Conservation (phyloP, 2,113 vertebrate species). For the Spea bombifrons region DNA sequence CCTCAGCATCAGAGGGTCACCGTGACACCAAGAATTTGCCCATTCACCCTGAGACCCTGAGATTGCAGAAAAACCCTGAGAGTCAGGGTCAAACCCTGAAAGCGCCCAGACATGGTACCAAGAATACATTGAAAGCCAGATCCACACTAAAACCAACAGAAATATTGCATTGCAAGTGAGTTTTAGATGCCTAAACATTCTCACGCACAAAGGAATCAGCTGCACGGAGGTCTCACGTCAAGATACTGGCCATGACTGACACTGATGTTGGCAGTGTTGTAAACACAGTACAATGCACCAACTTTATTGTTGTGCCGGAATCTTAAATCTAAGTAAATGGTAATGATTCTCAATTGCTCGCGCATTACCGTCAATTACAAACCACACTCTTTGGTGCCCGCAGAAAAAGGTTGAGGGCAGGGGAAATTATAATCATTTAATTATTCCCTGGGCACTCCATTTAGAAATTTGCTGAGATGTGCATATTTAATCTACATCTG, state of each 20-base stretch:
- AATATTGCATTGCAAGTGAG: too few species aligned
- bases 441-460: slow-evolving; percentile 37
- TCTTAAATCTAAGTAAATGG: slow-evolving; percentile 47
- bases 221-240: background rate
- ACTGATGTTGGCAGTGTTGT: slow-evolving; percentile 12
- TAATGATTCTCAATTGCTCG: slow-evolving; percentile 42
- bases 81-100: too few species aligned
- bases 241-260: slow-evolving; percentile 4
- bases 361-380: slow-evolving; percentile 43
- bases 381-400: slow-evolving; percentile 41
- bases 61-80: too few species aligned
- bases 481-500: slow-evolving; percentile 39
- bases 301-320: slow-evolving; percentile 43
- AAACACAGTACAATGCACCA: slow-evolving; percentile 12
- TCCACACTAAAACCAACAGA: too few species aligned
- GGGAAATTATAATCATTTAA: slow-evolving; percentile 40
- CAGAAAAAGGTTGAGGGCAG: slow-evolving; percentile 33
- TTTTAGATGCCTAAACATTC: too few species aligned
- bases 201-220: slow-evolving; percentile 32
- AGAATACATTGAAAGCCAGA: too few species aligned
- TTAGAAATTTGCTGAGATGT: slow-evolving; percentile 36
- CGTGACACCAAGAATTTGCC: too few species aligned
- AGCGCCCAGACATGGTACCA: too few species aligned
- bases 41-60: too few species aligned
- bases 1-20: too few species aligned